phyloP scores from a whole-genome alignment of 2,888 invertebrate genomes.

The Scaptomyza reducta region DNA sequence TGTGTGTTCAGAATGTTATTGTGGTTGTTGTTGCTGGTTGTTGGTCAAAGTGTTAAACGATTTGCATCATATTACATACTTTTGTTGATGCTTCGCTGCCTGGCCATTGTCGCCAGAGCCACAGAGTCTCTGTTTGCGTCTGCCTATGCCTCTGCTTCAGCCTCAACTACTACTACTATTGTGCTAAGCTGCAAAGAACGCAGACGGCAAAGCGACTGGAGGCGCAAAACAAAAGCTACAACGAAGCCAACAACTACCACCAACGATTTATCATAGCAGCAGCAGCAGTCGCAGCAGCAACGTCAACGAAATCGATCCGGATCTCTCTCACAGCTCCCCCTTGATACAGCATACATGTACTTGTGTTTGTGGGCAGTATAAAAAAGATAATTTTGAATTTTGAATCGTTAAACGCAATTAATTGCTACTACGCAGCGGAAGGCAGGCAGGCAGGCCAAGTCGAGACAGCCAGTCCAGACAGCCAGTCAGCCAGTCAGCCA shows the following conservation, averaged over 20 bases:
- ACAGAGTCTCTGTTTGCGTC: slow-evolving; percentile 11
- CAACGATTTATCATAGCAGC: slow-evolving; percentile 73
- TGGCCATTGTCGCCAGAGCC: slow-evolving; percentile 70
- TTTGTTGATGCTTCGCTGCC: slow-evolving; percentile 63
- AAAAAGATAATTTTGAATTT: slow-evolving; percentile 77
- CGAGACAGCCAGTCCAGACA: slow-evolving; percentile 45
- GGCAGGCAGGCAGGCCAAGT: slow-evolving; percentile 40
- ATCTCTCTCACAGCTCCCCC: slow-evolving; percentile 51
- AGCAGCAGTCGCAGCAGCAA: slow-evolving; percentile 53
- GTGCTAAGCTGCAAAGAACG: slow-evolving; percentile 63
- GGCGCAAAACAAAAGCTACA: slow-evolving; percentile 60
- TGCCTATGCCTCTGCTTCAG: slow-evolving; percentile 16
- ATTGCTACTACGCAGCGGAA: slow-evolving; percentile 74
- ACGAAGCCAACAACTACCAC: slow-evolving; percentile 52
- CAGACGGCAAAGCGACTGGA: slow-evolving; percentile 34
- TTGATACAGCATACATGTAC: not conserved
- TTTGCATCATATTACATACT: slow-evolving; percentile 76
- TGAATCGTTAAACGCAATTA: slow-evolving; percentile 80
- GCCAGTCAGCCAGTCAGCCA: slow-evolving; percentile 22
- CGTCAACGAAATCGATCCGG: slow-evolving; percentile 78
- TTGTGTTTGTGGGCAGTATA: slow-evolving; percentile 65
- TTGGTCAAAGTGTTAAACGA: slow-evolving; percentile 79
- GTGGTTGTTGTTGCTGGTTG: slow-evolving; percentile 42
- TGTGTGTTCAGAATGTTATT: slow-evolving; percentile 22
- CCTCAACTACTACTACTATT: slow-evolving; percentile 57